Evolutionary conservation across 2,797 vertebrate species (phyloP), one percentile per base, ranked within the genome.

Genomic region (Apogon talboti): DNA sequence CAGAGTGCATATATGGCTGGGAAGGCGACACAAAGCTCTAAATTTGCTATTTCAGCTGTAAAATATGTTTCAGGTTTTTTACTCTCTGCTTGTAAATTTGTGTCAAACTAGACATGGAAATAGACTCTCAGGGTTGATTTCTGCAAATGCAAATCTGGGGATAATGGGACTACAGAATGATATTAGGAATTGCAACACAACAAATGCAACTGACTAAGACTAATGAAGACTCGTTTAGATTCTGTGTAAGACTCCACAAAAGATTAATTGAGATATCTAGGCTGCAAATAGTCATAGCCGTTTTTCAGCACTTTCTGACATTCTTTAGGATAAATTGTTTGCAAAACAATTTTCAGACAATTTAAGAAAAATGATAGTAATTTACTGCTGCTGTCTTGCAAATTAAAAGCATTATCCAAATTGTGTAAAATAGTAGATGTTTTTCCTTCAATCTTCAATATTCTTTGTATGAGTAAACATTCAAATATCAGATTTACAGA

Each of bases 1-100:
- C 33, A 62, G 57, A 73, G 11, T 10, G 5, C 21, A 62, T 7
- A 47, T 35, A 28, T 10, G 2, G 42, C 21, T 49, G 35, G 9
- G 3, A 48, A 65, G 28, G 6, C n/a, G 21, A 13, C 30, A 42
- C 8, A 50, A 0, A 18, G 10, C 3, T 45, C 13, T 28, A 51
- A 63, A 41, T 53, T 0, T 37, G 2, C 60, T 42, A 45, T 56
- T 55, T 53, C 2, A 64, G 47, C 11, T 16, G 1, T 6, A 21
- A 3, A 62, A 66, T 12, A 28, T 41, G 1, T 48, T 55, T 13
- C 15, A 3, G 18, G 15, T n/a, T 63, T 28, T 35, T 44, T 56
- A 42, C 12, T 4, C 11, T 50, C 44, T 37, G 14, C 38, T 45
- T 46, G 16, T 37, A 3, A 8, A 49, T 6, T 2, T 19, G 41